A percentile compares a stretch with the other conserved stretches of the same genome.
Evolutionary conservation across 2,888 invertebrate genomes (phyloP).

Genomic region (Xanthia togata): DNA sequence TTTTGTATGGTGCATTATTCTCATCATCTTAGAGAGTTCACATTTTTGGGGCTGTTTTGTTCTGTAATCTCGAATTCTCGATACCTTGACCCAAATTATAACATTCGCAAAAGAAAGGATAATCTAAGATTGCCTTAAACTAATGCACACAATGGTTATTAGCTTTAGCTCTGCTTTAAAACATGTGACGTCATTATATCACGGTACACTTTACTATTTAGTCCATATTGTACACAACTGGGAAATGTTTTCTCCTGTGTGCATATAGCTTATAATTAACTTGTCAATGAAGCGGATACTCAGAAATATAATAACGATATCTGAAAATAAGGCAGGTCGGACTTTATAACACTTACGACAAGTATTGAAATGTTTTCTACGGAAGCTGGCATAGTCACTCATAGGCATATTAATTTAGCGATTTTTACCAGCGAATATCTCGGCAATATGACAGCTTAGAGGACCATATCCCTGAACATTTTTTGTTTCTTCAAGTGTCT

Average conservation of each 20-base stretch:
- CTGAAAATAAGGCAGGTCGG: too few species aligned
- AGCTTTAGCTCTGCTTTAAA: background rate
- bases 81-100: conserved; percentile 29
- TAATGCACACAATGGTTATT: conserved; percentile 3
- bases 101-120: conserved; percentile 19
- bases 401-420: too few species aligned
- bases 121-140: conserved; percentile 24
- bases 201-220: background rate
- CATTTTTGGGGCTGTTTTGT: background rate
- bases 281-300: too few species aligned
- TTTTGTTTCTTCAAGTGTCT: background rate
- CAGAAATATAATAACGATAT: too few species aligned
- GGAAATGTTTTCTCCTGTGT: background rate
- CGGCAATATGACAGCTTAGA: background rate
- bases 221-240: background rate
- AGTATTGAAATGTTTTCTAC: background rate
- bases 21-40: background rate
- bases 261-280: too few species aligned
- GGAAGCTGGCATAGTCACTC: background rate
- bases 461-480: background rate
- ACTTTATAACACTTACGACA: too few species aligned
- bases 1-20: background rate
- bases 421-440: background rate
- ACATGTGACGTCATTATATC: background rate
- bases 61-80: background rate